Evolutionary conservation across 2,113 vertebrate genomes (phyloP).

Genomic region (Astur gentilis): DNA sequence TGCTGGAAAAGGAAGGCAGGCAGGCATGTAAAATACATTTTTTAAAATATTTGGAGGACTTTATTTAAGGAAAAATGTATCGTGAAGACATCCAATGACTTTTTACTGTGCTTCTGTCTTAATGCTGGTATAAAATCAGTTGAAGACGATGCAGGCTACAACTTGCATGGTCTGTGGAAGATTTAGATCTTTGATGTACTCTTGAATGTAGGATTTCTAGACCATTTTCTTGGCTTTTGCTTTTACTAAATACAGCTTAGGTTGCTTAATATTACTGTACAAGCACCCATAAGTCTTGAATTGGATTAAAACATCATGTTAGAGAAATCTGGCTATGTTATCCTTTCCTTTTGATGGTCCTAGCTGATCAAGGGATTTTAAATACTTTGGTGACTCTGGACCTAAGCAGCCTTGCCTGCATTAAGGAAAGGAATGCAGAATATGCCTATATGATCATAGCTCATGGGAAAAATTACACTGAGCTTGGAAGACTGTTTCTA

Average conservation of each 20-base stretch:
- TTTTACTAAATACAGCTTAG: background rate
- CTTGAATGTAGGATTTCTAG: background rate
- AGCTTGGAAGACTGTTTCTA: background rate
- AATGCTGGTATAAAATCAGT: background rate
- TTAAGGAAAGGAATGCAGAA: slow-evolving; percentile 2
- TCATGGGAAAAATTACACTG: background rate
- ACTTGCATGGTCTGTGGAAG: background rate
- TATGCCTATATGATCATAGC: background rate
- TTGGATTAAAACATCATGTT: background rate
- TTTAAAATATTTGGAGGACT: background rate
- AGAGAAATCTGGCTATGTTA: background rate
- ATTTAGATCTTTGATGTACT: background rate
- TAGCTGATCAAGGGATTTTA: background rate
- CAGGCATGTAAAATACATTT: background rate
- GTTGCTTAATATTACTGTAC: background rate
- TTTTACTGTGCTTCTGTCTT: background rate
- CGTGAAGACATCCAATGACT: background rate
- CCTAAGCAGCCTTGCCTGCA: background rate
- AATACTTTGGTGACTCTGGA: background rate
- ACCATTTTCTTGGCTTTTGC: background rate
- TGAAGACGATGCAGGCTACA: background rate
- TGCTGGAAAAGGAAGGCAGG: background rate
- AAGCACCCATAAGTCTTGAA: background rate
- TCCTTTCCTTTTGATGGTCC: background rate
- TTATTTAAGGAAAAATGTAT: background rate